Conservation (phyloP, 2,888 invertebrate genomes). For the Erebia aethiops region DNA sequence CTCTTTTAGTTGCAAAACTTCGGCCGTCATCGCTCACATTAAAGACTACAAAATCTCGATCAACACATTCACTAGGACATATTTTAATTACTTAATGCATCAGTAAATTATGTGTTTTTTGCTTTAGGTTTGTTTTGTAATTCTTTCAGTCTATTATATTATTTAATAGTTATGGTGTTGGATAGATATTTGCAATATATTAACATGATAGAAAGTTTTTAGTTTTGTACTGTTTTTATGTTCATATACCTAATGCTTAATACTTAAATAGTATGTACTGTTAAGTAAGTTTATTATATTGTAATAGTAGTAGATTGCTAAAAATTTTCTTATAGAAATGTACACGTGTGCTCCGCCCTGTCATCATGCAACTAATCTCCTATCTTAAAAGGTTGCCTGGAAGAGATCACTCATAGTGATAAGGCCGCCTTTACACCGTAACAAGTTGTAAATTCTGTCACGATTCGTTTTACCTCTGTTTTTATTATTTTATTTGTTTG, state of each 20-base stretch:
- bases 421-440: too few species aligned
- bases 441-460: too few species aligned
- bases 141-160: neutral
- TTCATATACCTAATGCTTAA: neutral
- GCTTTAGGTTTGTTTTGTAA: neutral
- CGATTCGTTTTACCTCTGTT: too few species aligned
- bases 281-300: too few species aligned
- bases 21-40: conserved; percentile 73
- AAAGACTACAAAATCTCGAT: conserved; percentile 74
- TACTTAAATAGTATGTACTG: too few species aligned
- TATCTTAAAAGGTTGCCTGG: too few species aligned
- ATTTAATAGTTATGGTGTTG: neutral
- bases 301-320: too few species aligned
- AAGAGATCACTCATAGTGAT: too few species aligned
- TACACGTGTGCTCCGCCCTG: too few species aligned
- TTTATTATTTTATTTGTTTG: too few species aligned
- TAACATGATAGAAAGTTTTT: neutral
- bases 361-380: too few species aligned
- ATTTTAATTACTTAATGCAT: conserved; percentile 46
- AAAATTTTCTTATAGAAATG: too few species aligned
- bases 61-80: conserved; percentile 74
- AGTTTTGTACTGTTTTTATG: neutral
- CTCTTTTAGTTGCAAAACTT: conserved; percentile 62
- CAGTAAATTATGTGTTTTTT: neutral
- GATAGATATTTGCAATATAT: neutral